Evolutionary conservation across 2,888 invertebrate genomes (phyloP).

Genomic region (Sceliomorpha sp.): DNA sequence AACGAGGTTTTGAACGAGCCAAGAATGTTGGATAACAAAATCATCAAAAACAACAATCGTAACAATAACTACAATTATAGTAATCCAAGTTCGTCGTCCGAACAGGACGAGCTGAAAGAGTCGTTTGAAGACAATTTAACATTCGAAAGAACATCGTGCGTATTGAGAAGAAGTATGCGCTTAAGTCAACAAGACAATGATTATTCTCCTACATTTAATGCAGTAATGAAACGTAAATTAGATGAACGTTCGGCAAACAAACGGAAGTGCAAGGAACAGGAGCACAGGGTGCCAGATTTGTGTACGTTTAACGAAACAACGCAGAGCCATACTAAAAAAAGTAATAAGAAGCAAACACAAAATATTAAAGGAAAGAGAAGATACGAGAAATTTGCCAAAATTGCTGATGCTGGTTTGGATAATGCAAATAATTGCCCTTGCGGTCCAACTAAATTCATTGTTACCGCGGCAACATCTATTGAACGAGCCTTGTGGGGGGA

Average conservation of each 20-base stretch:
- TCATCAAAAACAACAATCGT: slow-evolving; percentile 23
- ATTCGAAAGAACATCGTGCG: slow-evolving; percentile 51
- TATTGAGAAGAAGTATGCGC: slow-evolving; percentile 72
- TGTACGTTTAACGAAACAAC: slow-evolving; percentile 41
- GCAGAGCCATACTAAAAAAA: slow-evolving; percentile 54
- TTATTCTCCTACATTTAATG: slow-evolving; percentile 58
- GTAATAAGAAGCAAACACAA: slow-evolving; percentile 54
- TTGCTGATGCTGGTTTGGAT: slow-evolving; percentile 12
- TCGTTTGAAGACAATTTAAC: slow-evolving; percentile 30
- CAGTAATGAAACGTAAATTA: slow-evolving; percentile 11
- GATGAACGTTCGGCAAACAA: slow-evolving; percentile 25
- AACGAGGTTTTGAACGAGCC: slow-evolving; percentile 33
- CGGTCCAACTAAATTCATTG: slow-evolving; percentile 13
- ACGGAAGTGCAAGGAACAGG: slow-evolving; percentile 61
- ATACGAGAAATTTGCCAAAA: slow-evolving; percentile 57
- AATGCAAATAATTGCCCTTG: slow-evolving; percentile 47
- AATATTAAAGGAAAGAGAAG: slow-evolving; percentile 51
- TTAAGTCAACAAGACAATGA: slow-evolving; percentile 73
- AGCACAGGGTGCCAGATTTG: slow-evolving; percentile 65
- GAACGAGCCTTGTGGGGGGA: slow-evolving; percentile 78
- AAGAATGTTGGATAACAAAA: slow-evolving; percentile 28
- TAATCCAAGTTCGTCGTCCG: slow-evolving; percentile 33
- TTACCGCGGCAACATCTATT: slow-evolving; percentile 66
- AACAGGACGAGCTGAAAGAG: slow-evolving; percentile 46
- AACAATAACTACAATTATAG: slow-evolving; percentile 38